phyloP scores from a whole-genome alignment of 2,113 vertebrate species.

The Poecile atricapillus region DNA sequence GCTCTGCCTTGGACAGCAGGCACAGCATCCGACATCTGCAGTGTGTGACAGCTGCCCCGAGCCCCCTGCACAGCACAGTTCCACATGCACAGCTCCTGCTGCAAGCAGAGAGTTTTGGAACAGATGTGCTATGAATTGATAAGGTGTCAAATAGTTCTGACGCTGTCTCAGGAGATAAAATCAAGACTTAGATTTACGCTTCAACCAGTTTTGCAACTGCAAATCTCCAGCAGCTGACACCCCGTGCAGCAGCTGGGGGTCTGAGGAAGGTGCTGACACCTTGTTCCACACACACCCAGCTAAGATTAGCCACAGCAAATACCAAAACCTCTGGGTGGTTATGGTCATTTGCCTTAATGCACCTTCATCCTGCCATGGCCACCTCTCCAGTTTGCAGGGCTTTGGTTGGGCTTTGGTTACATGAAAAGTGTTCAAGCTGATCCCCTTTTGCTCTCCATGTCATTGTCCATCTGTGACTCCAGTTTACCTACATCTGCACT shows the following conservation, averaged over 20 bases:
- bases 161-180: neutral
- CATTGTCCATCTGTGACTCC: neutral
- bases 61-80: fast-evolving
- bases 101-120: neutral
- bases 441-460: neutral
- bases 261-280: neutral
- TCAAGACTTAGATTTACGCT: neutral
- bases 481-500: neutral
- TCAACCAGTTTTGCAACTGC: neutral
- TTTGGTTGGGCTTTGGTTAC: neutral
- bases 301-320: neutral
- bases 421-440: neutral
- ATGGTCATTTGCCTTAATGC: neutral
- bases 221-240: neutral
- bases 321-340: neutral
- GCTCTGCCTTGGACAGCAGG: neutral
- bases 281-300: neutral
- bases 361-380: neutral
- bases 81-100: neutral
- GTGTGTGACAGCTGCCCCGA: neutral
- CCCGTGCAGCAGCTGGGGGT: fast-evolving
- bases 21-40: fast-evolving
- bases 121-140: neutral
- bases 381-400: neutral
- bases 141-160: neutral